These are phyloP conservation scores for Rhinogobio ventralis DNA, from an alignment of 2,797 vertebrate species.

Conservation along the genomic window DNA sequence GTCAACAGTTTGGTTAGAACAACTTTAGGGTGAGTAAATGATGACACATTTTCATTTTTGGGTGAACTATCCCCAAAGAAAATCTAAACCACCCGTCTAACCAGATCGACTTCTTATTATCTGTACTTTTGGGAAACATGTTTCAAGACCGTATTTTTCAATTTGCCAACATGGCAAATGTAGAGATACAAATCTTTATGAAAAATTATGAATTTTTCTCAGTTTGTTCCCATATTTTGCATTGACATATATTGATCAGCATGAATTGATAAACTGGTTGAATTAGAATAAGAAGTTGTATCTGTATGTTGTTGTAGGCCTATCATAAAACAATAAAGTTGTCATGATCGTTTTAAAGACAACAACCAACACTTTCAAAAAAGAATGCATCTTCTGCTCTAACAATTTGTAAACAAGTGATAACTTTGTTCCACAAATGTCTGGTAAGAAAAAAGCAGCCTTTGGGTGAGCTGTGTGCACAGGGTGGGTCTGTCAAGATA, in stretches of 20 bases:
- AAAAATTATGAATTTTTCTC: not conserved
- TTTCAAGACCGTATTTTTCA: not conserved
- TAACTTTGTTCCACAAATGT: not conserved
- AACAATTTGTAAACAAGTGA: slow-evolving; percentile 17
- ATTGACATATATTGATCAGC: not conserved
- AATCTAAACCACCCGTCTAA: slow-evolving; percentile 24
- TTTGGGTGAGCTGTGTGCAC: not conserved
- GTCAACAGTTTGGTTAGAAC: too few species aligned
- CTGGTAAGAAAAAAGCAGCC: slow-evolving; percentile 1
- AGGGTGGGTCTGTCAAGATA: slow-evolving; percentile 49
- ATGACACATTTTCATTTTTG: too few species aligned
- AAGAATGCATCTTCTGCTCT: not conserved
- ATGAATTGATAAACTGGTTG: not conserved
- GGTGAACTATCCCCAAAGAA: not conserved
- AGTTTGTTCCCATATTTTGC: not conserved
- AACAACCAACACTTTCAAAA: not conserved
- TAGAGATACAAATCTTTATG: not conserved
- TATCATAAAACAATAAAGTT: not conserved
- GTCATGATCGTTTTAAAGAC: not conserved
- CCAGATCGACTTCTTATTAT: slow-evolving; percentile 15
- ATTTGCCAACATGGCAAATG: not conserved
- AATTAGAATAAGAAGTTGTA: not conserved
- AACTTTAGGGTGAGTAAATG: too few species aligned
- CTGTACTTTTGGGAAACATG: slow-evolving; percentile 2
- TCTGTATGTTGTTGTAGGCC: not conserved